phyloP scores from a whole-genome alignment of 2,113 vertebrate genomes.

The Siniperca knerii region DNA sequence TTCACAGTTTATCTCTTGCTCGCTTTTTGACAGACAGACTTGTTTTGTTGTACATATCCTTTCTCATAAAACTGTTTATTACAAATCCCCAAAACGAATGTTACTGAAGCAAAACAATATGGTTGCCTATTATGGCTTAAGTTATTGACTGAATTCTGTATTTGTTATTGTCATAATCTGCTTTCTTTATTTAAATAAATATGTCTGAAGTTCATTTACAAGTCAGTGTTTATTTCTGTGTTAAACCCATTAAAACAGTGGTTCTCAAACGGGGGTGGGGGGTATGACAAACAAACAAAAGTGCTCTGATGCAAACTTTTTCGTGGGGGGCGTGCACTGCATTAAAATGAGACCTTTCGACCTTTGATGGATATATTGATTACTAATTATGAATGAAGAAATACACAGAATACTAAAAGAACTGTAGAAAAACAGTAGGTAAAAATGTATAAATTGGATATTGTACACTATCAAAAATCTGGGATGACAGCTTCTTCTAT shows the following conservation, averaged over 20 bases:
- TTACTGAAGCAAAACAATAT: constrained; percentile 63
- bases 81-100: constrained; percentile 63
- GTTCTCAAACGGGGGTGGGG: too few species aligned
- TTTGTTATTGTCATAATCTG: constrained; percentile 61
- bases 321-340: too few species aligned
- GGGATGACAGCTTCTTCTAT: not conserved
- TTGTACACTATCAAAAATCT: not conserved
- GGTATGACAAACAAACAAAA: too few species aligned
- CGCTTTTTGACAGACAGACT: constrained; percentile 11
- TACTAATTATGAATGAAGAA: not conserved
- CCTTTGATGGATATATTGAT: not conserved
- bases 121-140: constrained; percentile 62
- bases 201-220: constrained; percentile 46
- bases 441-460: not conserved
- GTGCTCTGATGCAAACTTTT: too few species aligned
- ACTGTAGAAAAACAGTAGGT: not conserved
- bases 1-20: constrained; percentile 32
- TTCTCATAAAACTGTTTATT: constrained; percentile 56
- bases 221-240: constrained; percentile 35
- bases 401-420: not conserved
- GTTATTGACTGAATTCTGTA: constrained; percentile 75
- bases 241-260: constrained; percentile 4
- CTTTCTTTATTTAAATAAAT: constrained; percentile 76
- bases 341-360: not conserved
- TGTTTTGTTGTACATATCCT: constrained; percentile 56